Percentiles rank a stretch among this genome's conserved stretches.
These are phyloP conservation scores for Centruroides sculpturatus DNA, from an alignment of 1,140 invertebrate species.

Conservation along the genomic window DNA sequence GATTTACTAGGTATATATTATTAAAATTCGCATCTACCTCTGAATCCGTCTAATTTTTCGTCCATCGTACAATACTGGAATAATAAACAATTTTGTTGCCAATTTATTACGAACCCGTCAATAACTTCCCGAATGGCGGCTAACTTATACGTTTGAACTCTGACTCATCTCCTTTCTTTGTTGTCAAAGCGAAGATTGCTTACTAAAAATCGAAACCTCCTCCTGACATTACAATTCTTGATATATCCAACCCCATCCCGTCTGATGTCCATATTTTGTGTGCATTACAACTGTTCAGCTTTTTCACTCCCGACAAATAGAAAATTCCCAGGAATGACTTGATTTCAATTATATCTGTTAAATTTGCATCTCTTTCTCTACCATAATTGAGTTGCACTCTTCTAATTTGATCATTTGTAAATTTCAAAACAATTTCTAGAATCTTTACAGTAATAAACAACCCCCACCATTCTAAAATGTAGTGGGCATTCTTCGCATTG, in stretches of 20 bases:
- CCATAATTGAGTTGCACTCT: too few species aligned
- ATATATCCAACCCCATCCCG: constrained; percentile 3
- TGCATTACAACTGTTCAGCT: too few species aligned
- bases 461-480: too few species aligned
- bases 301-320: too few species aligned
- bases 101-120: constrained; percentile 15
- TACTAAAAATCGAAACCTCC: constrained; percentile 3
- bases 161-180: background rate
- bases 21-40: constrained; percentile 15
- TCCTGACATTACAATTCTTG: background rate
- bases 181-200: constrained; percentile 11
- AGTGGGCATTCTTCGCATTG: too few species aligned
- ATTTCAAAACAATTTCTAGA: too few species aligned
- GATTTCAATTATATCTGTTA: too few species aligned
- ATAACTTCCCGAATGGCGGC: constrained; percentile 14
- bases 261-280: constrained; percentile 2
- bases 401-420: too few species aligned
- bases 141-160: constrained; percentile 4
- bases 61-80: constrained; percentile 4
- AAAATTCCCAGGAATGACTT: too few species aligned
- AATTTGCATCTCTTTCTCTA: too few species aligned
- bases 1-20: constrained; percentile 18
- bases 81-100: constrained; percentile 2
- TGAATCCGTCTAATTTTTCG: background rate
- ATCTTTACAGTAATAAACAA: too few species aligned